Evolutionary conservation across 2,113 vertebrate genomes (phyloP).

Genomic region (Ancistrus triradiatus): DNA sequence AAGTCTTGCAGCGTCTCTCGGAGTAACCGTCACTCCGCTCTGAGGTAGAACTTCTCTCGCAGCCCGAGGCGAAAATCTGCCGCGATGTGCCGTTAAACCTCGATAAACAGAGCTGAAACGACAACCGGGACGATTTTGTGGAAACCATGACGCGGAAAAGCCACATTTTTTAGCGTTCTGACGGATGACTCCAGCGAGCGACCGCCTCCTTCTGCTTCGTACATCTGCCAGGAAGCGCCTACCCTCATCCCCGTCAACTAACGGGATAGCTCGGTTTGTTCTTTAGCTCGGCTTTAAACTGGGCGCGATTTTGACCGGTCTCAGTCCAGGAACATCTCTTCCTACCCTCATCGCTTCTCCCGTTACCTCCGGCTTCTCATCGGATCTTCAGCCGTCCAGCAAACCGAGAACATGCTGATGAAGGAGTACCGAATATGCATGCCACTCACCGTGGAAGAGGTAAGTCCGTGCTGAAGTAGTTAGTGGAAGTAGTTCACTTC

Average conservation of each 20-base stretch:
- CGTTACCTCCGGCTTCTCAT: not conserved
- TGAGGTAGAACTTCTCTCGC: not conserved
- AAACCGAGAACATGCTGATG: conserved; percentile 62
- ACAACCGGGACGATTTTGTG: not conserved
- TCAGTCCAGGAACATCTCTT: no score
- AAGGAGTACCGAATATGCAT: conserved; percentile 80
- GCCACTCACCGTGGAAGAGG: conserved; percentile 78
- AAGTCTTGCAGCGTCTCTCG: conserved; percentile 33
- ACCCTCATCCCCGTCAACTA: not conserved
- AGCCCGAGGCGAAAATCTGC: conserved; percentile 3
- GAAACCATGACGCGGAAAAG: conserved; percentile 19
- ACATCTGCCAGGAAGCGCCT: not conserved
- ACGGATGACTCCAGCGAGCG: conserved; percentile 15
- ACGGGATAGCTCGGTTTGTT: not conserved
- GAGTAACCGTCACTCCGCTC: conserved; percentile 2
- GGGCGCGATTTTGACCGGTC: not conserved
- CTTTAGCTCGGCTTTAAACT: not conserved
- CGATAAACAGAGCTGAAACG: not conserved
- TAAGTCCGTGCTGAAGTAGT: no score
- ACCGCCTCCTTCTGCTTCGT: conserved; percentile 7
- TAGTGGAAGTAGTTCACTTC: no score
- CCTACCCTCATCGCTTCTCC: no score
- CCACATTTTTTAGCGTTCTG: conserved; percentile 24
- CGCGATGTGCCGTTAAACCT: not conserved
- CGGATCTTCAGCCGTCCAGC: not conserved